phyloP scores from a whole-genome alignment of 2,888 invertebrate species.

The Andrena bucephala region DNA sequence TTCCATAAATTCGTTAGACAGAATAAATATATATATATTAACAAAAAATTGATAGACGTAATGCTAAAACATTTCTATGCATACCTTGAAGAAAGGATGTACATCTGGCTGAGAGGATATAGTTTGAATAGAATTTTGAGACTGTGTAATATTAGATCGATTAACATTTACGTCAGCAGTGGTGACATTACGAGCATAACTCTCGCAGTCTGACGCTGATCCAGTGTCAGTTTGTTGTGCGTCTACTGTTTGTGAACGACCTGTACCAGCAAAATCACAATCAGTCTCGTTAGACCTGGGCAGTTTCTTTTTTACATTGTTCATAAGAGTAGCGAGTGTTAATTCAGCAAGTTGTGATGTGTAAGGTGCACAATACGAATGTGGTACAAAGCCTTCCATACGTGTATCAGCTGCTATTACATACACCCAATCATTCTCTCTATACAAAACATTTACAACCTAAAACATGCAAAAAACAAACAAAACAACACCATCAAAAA shows the following conservation, averaged over 20 bases:
- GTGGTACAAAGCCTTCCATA: constrained; percentile 97
- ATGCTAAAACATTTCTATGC: constrained; percentile 7
- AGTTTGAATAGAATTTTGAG: constrained; percentile 86
- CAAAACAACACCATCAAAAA: constrained; percentile 39
- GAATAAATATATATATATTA: too few relatives aligned
- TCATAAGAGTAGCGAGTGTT: constrained; percentile 87
- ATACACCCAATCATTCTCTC: constrained; percentile 99
- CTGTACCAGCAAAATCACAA: constrained; percentile 77
- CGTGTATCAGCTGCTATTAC: constrained; percentile 96
- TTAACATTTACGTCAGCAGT: constrained; percentile 83
- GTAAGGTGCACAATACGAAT: constrained; percentile 96
- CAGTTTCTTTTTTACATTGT: constrained; percentile 92
- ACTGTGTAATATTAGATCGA: constrained; percentile 84
- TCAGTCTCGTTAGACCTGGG: constrained; percentile 87
- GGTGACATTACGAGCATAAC: constrained; percentile 87
- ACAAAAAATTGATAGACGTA: not conserved
- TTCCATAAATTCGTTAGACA: not conserved
- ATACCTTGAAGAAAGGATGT: constrained; percentile 87
- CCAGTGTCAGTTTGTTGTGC: constrained; percentile 84
- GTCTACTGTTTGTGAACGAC: constrained; percentile 80
- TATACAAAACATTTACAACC: constrained; percentile 96
- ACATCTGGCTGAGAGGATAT: constrained; percentile 86
- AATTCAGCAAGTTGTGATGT: constrained; percentile 91
- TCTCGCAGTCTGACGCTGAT: constrained; percentile 88
- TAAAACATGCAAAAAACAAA: constrained; percentile 78